Percentiles rank a stretch among this genome's conserved stretches.
phyloP scores from a whole-genome alignment of 2,888 invertebrate genomes.

The Nymphalis urticae region DNA sequence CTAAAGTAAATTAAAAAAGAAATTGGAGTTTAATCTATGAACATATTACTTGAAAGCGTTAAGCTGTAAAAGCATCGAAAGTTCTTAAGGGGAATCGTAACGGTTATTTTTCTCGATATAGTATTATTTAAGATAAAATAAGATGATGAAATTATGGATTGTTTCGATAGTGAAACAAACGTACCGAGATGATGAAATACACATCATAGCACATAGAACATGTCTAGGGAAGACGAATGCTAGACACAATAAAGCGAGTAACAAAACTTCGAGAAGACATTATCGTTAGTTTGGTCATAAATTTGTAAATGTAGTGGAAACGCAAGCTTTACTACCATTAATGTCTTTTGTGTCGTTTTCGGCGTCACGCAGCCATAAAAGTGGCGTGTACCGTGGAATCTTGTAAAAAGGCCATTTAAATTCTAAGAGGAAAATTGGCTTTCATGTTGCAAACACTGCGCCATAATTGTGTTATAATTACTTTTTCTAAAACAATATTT shows the following conservation, averaged over 20 bases:
- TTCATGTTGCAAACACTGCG: constrained; percentile 1
- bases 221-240: too few relatives aligned
- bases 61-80: too few relatives aligned
- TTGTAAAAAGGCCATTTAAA: constrained; percentile 9
- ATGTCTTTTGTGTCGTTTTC: not conserved
- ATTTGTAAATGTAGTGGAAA: constrained; percentile 10
- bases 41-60: too few relatives aligned
- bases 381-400: not conserved
- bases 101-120: too few relatives aligned
- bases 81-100: too few relatives aligned
- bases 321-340: constrained; percentile 1
- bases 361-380: constrained; percentile 8
- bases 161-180: too few relatives aligned
- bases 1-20: too few relatives aligned
- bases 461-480: not conserved
- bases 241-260: not conserved
- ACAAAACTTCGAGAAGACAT: not conserved
- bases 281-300: not conserved
- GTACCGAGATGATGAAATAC: too few relatives aligned
- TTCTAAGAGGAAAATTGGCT: constrained; percentile 16
- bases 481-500: not conserved
- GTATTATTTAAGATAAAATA: too few relatives aligned
- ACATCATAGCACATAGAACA: too few relatives aligned
- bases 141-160: too few relatives aligned
- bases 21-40: too few relatives aligned